Evolutionary conservation across 1,140 invertebrate genomes (phyloP).

Genomic region (Diorhabda elongata): DNA sequence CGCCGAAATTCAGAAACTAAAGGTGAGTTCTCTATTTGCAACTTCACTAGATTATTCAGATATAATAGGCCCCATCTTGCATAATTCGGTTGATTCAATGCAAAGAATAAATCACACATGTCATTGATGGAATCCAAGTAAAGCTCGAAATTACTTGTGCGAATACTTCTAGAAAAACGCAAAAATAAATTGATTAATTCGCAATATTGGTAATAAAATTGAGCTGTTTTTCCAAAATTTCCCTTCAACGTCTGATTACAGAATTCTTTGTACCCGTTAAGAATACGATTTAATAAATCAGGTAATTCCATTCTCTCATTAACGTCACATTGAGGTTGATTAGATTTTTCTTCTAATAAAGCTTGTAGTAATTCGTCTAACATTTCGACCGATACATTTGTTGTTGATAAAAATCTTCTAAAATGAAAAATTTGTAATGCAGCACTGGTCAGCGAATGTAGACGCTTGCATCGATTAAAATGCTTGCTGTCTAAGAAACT

Average conservation of each 20-base stretch:
- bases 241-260: conserved; percentile 23
- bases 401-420: conserved; percentile 33
- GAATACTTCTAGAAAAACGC: conserved; percentile 33
- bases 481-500: conserved; percentile 45
- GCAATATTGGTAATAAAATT: conserved; percentile 30
- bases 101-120: conserved; percentile 36
- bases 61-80: conserved; percentile 32
- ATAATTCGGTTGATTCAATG: conserved; percentile 38
- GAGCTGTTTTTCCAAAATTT: conserved; percentile 32
- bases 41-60: conserved; percentile 21
- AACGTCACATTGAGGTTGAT: conserved; percentile 3
- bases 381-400: conserved; percentile 14
- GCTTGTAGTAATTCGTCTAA: conserved; percentile 16
- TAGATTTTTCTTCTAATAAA: conserved; percentile 7
- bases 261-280: conserved; percentile 25
- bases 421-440: conserved; percentile 37
- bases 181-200: conserved; percentile 26
- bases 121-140: conserved; percentile 32
- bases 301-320: conserved; percentile 19
- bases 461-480: conserved; percentile 23
- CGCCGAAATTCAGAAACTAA: conserved; percentile 25
- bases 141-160: conserved; percentile 34
- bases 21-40: conserved; percentile 22
- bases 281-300: conserved; percentile 14
- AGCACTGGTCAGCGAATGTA: conserved; percentile 41